A percentile compares a stretch with the other conserved stretches of the same genome.
These are phyloP conservation scores for Acrossocheilus wenchowensis DNA, from an alignment of 2,797 vertebrate genomes.

Conservation along the genomic window DNA sequence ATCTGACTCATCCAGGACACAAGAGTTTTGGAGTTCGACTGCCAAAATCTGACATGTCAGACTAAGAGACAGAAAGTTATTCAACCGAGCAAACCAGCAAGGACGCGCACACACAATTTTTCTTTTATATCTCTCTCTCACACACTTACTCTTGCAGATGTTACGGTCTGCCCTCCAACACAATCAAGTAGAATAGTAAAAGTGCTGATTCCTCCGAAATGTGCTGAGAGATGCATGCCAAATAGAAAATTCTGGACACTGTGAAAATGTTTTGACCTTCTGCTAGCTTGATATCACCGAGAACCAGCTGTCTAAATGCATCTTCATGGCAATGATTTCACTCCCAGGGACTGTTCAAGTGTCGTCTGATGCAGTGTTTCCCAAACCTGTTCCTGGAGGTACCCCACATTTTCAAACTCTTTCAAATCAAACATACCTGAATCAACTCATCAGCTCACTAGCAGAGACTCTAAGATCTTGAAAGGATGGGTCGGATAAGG, in stretches of 20 bases:
- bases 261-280: background rate
- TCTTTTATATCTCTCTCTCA: background rate
- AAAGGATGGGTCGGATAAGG: background rate
- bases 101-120: background rate
- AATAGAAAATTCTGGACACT: background rate
- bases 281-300: background rate
- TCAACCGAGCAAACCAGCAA: background rate
- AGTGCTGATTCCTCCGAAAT: background rate
- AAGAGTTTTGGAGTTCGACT: slow-evolving; percentile 8
- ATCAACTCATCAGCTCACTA: background rate
- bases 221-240: background rate
- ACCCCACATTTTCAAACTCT: background rate
- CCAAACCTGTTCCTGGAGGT: background rate
- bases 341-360: background rate
- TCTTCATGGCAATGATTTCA: background rate
- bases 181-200: slow-evolving; percentile 16
- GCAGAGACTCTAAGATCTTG: background rate
- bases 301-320: background rate
- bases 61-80: background rate
- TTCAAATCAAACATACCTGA: background rate
- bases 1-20: slow-evolving; percentile 36
- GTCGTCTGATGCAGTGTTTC: background rate
- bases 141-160: background rate
- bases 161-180: background rate
- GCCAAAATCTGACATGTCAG: slow-evolving; percentile 1